Evolutionary conservation across 1,140 invertebrate species (phyloP).

Genomic region (Neotoxoptera formosana): DNA sequence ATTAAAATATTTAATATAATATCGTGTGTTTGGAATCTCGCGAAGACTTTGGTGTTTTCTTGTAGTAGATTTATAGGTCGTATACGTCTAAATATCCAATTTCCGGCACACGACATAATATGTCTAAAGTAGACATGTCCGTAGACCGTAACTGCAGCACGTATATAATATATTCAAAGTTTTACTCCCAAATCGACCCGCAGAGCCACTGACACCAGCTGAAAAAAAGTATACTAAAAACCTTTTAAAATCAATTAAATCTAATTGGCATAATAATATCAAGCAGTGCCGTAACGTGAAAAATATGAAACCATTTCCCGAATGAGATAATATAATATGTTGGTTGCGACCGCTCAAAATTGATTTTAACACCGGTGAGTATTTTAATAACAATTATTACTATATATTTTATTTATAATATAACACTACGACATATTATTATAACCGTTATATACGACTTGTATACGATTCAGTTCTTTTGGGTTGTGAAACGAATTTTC

Average conservation of each 20-base stretch:
- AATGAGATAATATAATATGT: too few relatives aligned
- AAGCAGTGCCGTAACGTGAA: not conserved
- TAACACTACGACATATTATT: not conserved
- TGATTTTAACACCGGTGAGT: not conserved
- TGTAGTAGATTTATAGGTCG: too few relatives aligned
- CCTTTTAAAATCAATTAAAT: not conserved
- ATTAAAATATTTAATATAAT: too few relatives aligned
- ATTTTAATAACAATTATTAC: not conserved
- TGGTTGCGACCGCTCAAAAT: not conserved
- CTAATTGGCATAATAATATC: not conserved
- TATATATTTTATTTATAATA: not conserved
- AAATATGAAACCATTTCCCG: not conserved
- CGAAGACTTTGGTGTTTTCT: too few relatives aligned
- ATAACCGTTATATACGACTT: not conserved
- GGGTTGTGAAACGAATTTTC: too few relatives aligned
- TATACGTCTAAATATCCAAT: slow-evolving; percentile 6
- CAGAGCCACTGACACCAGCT: not conserved
- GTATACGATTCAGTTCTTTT: too few relatives aligned
- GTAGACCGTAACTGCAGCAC: not conserved
- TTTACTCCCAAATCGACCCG: not conserved
- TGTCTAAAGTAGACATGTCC: not conserved
- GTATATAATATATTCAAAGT: not conserved
- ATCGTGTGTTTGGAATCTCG: too few relatives aligned
- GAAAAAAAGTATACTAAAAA: not conserved
- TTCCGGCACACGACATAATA: not conserved